Evolutionary conservation across 2,797 vertebrate species (phyloP).

Genomic region (Loriculus beryllinus): DNA sequence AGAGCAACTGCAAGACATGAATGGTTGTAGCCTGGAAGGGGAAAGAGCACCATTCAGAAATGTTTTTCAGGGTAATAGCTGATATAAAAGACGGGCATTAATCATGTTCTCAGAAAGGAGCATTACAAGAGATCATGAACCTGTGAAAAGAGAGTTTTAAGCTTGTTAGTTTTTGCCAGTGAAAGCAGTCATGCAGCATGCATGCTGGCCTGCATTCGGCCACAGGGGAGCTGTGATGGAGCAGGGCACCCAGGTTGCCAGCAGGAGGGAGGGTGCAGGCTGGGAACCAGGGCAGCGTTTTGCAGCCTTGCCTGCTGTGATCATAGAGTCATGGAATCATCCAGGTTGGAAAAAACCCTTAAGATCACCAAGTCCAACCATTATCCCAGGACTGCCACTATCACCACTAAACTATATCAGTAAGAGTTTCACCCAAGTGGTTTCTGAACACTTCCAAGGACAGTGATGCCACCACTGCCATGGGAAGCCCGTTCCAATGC

Average conservation of each 20-base stretch:
- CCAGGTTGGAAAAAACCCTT: neutral
- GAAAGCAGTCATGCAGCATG: rapidly evolving
- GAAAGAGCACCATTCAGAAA: neutral
- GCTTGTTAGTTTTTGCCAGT: neutral
- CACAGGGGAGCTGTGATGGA: rapidly evolving
- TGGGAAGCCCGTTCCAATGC: neutral
- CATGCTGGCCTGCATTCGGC: neutral
- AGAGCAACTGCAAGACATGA: neutral
- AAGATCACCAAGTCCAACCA: neutral
- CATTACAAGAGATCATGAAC: neutral
- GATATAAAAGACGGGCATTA: neutral
- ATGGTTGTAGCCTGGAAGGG: neutral
- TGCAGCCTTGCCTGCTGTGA: neutral
- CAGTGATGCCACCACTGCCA: neutral
- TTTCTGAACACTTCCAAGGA: neutral
- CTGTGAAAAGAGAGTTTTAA: neutral
- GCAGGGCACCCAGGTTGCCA: neutral
- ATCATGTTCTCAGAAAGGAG: neutral
- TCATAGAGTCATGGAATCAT: neutral
- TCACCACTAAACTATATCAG: neutral
- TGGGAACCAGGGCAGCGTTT: neutral
- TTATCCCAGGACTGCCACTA: neutral
- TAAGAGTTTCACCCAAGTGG: neutral
- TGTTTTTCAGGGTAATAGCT: neutral
- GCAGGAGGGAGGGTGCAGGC: rapidly evolving